A percentile compares a stretch with the other conserved stretches of the same genome.
Evolutionary conservation across 1,140 invertebrate genomes (phyloP).

Genomic region (Lepeophtheirus salmonis): DNA sequence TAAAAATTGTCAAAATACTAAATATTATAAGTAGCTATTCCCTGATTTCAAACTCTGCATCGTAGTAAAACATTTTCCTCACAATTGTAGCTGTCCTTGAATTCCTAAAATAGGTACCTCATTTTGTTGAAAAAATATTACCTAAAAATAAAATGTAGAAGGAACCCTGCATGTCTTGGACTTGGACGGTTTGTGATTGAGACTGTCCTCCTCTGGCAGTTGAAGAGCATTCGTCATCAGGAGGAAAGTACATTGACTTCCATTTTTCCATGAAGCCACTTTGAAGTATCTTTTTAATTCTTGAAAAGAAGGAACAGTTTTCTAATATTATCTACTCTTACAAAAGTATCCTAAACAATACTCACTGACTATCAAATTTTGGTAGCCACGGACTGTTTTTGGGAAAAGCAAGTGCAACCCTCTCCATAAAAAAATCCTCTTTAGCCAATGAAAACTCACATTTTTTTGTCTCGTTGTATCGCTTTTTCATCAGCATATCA

Average conservation of each 20-base stretch:
- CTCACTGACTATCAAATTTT: conserved; percentile 15
- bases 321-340: no score
- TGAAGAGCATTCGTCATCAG: conserved; percentile 55
- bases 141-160: conserved; percentile 59
- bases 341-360: neutral
- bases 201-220: conserved; percentile 34
- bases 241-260: conserved; percentile 51
- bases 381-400: conserved; percentile 23
- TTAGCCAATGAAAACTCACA: conserved; percentile 49
- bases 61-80: no score
- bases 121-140: conserved; percentile 29
- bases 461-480: conserved; percentile 36
- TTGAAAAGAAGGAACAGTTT: no score
- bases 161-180: conserved; percentile 72
- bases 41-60: no score
- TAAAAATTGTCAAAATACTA: no score
- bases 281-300: conserved; percentile 54
- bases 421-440: conserved; percentile 48
- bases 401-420: conserved; percentile 50
- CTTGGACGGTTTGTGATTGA: conserved; percentile 59
- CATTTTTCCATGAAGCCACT: conserved; percentile 65
- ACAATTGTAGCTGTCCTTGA: no score
- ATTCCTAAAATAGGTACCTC: no score
- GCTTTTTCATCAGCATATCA: conserved; percentile 40
- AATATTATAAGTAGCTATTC: no score